A percentile compares a stretch with the other conserved stretches of the same genome.
Evolutionary conservation across 2,888 invertebrate species (phyloP).

Genomic region (Sarcophaga carnaria): DNA sequence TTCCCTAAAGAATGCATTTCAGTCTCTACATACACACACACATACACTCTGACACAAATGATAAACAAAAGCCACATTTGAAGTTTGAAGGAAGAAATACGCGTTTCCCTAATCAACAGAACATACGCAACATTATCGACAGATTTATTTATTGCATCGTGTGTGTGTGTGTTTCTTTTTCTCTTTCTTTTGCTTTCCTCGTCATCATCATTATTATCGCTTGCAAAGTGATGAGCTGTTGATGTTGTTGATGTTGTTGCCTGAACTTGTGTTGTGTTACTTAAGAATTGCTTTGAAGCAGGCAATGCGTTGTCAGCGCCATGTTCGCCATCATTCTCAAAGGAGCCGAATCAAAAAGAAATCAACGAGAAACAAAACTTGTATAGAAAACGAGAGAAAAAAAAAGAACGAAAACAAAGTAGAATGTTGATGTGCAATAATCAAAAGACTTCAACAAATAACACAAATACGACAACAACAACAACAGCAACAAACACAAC

Average conservation of each 20-base stretch:
- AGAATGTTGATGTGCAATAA: not conserved
- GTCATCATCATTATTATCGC: too few relatives aligned
- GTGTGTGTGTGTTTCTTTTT: not conserved
- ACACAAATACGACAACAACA: too few relatives aligned
- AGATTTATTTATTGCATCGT: conserved; percentile 45
- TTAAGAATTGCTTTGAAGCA: not conserved
- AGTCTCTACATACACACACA: conserved; percentile 21
- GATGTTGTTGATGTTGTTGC: too few relatives aligned
- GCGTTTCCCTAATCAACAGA: conserved; percentile 52
- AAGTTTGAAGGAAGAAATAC: conserved; percentile 5
- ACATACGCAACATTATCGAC: conserved; percentile 49
- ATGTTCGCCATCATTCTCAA: conserved; percentile 2
- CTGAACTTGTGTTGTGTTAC: conserved; percentile 6
- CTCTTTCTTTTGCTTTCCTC: too few relatives aligned
- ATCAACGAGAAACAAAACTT: not conserved
- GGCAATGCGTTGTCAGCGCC: not conserved
- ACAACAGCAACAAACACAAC: too few relatives aligned
- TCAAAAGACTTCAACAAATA: conserved; percentile 39
- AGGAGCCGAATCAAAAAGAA: conserved; percentile 51
- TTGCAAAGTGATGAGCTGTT: too few relatives aligned
- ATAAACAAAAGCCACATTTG: not conserved
- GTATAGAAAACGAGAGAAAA: conserved; percentile 21
- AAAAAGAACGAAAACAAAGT: not conserved
- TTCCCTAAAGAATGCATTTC: conserved; percentile 10
- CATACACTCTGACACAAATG: not conserved